Evolutionary conservation across 2,113 vertebrate species (phyloP).

Genomic region (Zosterops hypoxanthus): DNA sequence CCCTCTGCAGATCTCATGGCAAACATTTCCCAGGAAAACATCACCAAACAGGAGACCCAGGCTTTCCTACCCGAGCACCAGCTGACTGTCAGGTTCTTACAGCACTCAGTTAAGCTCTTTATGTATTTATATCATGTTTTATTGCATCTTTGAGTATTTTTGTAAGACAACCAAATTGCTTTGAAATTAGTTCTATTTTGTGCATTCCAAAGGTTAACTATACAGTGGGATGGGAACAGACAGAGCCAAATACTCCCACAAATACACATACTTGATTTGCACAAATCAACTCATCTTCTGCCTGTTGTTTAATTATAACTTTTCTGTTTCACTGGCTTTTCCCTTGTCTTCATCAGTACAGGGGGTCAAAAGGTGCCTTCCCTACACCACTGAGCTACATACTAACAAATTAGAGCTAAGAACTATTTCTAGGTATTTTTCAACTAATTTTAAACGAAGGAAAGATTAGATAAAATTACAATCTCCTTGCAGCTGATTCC

Average conservation of each 20-base stretch:
- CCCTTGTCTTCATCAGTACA: background rate
- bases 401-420: background rate
- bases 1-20: background rate
- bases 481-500: background rate
- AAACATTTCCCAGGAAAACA: background rate
- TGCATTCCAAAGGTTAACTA: slow-evolving; percentile 25
- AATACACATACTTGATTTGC: background rate
- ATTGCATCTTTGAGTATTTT: background rate
- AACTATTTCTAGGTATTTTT: background rate
- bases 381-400: background rate
- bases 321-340: background rate
- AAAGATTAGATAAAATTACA: background rate
- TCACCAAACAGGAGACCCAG: background rate
- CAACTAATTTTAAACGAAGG: background rate
- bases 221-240: background rate
- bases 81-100: background rate
- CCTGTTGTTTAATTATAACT: background rate
- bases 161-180: background rate
- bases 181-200: background rate
- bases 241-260: background rate
- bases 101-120: background rate
- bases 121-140: background rate
- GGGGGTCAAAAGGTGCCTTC: background rate
- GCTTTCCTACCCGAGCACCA: background rate
- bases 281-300: background rate